phyloP scores from a whole-genome alignment of 1,140 invertebrate species.

The Leptonema lineaticorne region DNA sequence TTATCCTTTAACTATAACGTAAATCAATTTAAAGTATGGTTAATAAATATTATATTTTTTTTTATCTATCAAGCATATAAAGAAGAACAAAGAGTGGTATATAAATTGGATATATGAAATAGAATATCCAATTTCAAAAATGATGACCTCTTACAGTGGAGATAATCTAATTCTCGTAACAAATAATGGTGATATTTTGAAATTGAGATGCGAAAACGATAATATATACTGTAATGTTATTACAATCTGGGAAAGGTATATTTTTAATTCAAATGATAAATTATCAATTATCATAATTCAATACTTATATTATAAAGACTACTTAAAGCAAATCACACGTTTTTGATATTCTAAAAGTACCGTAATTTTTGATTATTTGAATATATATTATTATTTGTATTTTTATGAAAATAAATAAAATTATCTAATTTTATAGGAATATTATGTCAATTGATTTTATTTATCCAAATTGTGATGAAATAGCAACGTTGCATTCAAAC shows the following conservation, averaged over 20 bases:
- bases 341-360: too few relatives aligned
- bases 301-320: too few relatives aligned
- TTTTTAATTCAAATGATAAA: neutral
- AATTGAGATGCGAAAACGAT: conserved; percentile 30
- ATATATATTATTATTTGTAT: too few relatives aligned
- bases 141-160: conserved; percentile 45
- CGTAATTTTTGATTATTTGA: too few relatives aligned
- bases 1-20: too few relatives aligned
- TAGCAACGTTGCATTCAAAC: conserved; percentile 30
- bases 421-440: conserved; percentile 26
- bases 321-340: too few relatives aligned
- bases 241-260: conserved; percentile 30
- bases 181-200: conserved; percentile 45
- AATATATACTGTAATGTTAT: neutral
- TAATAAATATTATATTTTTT: too few relatives aligned
- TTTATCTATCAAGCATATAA: conserved; percentile 46
- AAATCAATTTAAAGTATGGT: too few relatives aligned
- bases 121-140: conserved; percentile 44
- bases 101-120: conserved; percentile 44
- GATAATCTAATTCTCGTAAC: conserved; percentile 48
- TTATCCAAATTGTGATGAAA: conserved; percentile 29
- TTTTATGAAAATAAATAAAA: too few relatives aligned
- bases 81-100: conserved; percentile 47
- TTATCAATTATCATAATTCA: neutral
- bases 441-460: conserved; percentile 27